These are phyloP conservation scores for Synanthedon formicaeformis DNA, from an alignment of 2,888 invertebrate species.

Conservation along the genomic window DNA sequence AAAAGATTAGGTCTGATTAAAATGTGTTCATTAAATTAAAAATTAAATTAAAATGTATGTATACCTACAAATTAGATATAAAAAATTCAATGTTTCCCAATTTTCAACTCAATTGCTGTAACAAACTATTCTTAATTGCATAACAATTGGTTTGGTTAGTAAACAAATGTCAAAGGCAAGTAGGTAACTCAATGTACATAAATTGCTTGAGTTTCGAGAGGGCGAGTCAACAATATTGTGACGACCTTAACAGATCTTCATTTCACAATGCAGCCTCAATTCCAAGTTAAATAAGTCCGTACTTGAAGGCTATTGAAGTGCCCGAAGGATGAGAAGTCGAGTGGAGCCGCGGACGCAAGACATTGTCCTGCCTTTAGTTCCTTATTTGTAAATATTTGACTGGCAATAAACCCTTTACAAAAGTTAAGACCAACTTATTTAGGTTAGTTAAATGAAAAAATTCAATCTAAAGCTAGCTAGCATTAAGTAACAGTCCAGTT, in stretches of 20 bases:
- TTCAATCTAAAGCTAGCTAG: too few species aligned
- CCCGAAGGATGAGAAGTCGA: slow-evolving; percentile 22
- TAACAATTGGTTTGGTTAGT: neutral
- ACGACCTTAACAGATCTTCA: slow-evolving; percentile 7
- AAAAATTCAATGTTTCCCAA: too few species aligned
- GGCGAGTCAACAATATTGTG: neutral
- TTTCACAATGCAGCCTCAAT: slow-evolving; percentile 25
- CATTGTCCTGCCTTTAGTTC: slow-evolving; percentile 8
- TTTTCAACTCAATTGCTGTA: too few species aligned
- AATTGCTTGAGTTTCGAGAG: slow-evolving; percentile 3
- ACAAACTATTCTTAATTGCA: neutral
- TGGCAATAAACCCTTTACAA: slow-evolving; percentile 14
- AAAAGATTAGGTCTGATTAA: too few species aligned
- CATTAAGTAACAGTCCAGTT: too few species aligned
- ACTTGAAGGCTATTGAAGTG: slow-evolving; percentile 17
- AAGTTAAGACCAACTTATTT: too few species aligned
- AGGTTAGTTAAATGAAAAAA: neutral
- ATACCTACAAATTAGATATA: too few species aligned
- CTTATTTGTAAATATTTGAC: slow-evolving; percentile 15
- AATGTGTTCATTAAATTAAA: too few species aligned
- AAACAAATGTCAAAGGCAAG: neutral
- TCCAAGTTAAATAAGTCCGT: slow-evolving; percentile 27
- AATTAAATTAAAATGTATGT: too few species aligned
- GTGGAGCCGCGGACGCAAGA: slow-evolving; percentile 12
- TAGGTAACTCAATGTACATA: slow-evolving; percentile 9